Conservation (phyloP, 2,797 vertebrate species). For the Clarias fuscus region DNA sequence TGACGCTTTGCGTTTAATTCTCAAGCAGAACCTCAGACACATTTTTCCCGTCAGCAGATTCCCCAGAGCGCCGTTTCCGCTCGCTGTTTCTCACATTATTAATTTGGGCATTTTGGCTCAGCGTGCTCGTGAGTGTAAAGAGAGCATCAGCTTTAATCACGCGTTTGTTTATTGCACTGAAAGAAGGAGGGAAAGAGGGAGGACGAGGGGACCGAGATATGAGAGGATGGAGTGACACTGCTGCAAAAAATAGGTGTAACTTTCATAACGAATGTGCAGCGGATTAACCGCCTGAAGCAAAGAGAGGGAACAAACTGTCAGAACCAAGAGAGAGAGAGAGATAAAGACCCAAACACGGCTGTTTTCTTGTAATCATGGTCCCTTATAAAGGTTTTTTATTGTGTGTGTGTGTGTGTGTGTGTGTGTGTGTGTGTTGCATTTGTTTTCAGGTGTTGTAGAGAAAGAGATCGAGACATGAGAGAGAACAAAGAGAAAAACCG, state of each 20-base stretch:
- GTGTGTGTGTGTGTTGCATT: conserved; percentile 14
- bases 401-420: conserved; percentile 4
- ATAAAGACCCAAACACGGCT: not conserved
- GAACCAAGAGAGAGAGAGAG: conserved; percentile 5
- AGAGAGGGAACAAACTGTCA: not conserved
- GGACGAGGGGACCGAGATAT: not conserved
- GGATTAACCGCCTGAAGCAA: not conserved
- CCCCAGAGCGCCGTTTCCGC: not conserved
- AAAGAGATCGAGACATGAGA: conserved; percentile 3
- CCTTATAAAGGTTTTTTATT: conserved; percentile 1
- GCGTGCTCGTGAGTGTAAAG: not conserved
- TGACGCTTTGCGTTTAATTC: not conserved
- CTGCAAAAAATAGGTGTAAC: not conserved
- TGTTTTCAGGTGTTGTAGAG: conserved; percentile 4
- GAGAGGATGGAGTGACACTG: not conserved
- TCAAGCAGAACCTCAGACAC: not conserved
- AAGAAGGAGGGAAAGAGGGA: not conserved
- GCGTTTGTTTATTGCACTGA: not conserved
- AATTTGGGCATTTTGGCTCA: conserved; percentile 16
- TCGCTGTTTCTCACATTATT: conserved; percentile 3
- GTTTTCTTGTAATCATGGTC: not conserved
- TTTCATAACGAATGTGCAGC: conserved; percentile 18
- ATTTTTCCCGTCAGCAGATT: conserved; percentile 2
- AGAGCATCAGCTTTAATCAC: not conserved
- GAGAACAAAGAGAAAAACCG: conserved; percentile 7